Conservation (phyloP, 1,140 invertebrate species). For the Drosophila quadrilineata region DNA sequence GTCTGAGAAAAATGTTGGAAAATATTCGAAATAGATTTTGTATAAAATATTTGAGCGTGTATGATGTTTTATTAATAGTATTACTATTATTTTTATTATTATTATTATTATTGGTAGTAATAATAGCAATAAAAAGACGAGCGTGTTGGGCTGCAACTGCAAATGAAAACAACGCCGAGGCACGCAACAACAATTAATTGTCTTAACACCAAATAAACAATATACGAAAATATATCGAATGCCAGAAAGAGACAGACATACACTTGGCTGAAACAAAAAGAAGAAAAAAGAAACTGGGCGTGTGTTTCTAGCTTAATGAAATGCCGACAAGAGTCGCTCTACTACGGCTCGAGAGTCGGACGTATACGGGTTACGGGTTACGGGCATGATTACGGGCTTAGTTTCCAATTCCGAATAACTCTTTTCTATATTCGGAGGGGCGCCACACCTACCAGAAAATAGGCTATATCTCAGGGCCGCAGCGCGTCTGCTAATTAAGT, state of each 20-base stretch:
- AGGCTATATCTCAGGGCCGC: conserved; percentile 30
- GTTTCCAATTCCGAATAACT: conserved; percentile 27
- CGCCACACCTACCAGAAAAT: conserved; percentile 58
- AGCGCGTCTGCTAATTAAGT: conserved; percentile 70
- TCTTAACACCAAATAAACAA: conserved; percentile 81
- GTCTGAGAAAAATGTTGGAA: no score
- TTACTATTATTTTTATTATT: conserved; percentile 53
- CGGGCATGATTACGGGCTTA: conserved; percentile 13
- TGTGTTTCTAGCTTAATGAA: conserved; percentile 40
- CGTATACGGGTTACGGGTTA: conserved; percentile 1
- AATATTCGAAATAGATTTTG: no score
- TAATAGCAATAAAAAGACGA: conserved; percentile 29
- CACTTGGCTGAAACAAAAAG: not conserved
- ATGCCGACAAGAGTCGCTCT: no score
- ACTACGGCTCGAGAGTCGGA: not conserved
- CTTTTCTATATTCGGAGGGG: no score
- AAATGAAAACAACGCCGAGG: conserved; percentile 76
- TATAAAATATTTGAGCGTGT: conserved; percentile 9
- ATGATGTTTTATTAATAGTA: conserved; percentile 46
- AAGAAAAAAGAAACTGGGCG: conserved; percentile 52
- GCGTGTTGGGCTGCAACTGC: conserved; percentile 64
- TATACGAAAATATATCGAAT: conserved; percentile 30
- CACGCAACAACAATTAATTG: conserved; percentile 81
- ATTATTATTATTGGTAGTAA: conserved; percentile 34
- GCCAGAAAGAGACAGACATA: conserved; percentile 8